Base-by-base conservation (phyloP, 92 coral and sea anemone species). In the Montipora capitata region DNA sequence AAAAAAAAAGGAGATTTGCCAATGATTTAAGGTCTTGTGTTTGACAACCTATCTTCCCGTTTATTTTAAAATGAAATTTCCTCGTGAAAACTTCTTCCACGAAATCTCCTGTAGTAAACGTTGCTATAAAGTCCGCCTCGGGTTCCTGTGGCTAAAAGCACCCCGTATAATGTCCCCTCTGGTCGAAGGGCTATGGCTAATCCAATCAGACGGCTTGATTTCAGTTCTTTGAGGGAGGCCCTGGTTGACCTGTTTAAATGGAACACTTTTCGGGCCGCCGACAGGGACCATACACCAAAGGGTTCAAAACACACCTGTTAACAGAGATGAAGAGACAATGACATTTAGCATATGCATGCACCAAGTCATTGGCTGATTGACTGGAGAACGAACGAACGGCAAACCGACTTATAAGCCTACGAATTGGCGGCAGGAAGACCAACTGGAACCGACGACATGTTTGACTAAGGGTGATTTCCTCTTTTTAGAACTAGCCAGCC, bases 221-320 rank as follows among this genome's bases (percentile, higher is more conserved):
- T 93, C 48, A 91, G 86, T 73, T 93, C 80, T 68, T 92, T 92
- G 63, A 95, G 94, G 43, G 98, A 95, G 40, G 98, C 98, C 73
- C 93, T 87, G 13, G 98, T 95, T 13, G 90, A 85, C 7, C 98
- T 91, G 87, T 95, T 95, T 40, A 95, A 88, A 58, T 88, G 93
- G 35, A 95, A 91, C 38, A 94, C 95, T 69, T 81, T 88, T 57
- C 94, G 88, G 39, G 93, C 93, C 6, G 93, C 94, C 18, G 96
- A 80, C 10, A 95, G 65, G 80, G 96, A 94, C 98, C 98, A 95
- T 71, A 84, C 52, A 14, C 98, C 98, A 74, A 90, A 87, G 11
- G 98, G 98, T 77, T 95, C 98, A 49, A 95, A 95, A 74, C 98
- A 95, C 2, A 95, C 88, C 98, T 95, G 77, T 39, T 27, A 59